Percentiles rank a stretch among this genome's conserved stretches.
phyloP scores from a whole-genome alignment of 2,888 invertebrate genomes.

The Ophioninae sp. region DNA sequence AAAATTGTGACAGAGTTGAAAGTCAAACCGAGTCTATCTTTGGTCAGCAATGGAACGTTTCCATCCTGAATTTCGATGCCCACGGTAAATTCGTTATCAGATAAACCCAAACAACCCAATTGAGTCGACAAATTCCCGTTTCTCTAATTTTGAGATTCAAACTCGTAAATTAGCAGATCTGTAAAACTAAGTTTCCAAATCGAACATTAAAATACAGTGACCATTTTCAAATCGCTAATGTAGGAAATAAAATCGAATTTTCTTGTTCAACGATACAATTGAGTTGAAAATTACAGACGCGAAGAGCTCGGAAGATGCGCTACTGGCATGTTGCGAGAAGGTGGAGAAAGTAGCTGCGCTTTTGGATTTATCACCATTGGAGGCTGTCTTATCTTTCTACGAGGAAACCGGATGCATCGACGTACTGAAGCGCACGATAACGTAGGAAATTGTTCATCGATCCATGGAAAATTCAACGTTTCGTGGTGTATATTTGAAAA shows the following conservation, averaged over 20 bases:
- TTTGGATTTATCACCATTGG: constrained; percentile 66
- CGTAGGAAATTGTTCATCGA: constrained; percentile 62
- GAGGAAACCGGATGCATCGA: constrained; percentile 59
- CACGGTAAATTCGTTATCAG: too few relatives aligned
- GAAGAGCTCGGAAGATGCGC: constrained; percentile 46
- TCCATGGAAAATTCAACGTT: background rate
- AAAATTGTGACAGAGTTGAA: too few relatives aligned
- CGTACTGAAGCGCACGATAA: constrained; percentile 65
- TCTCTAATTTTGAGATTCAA: too few relatives aligned
- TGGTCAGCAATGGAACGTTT: too few relatives aligned
- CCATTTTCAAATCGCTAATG: too few relatives aligned
- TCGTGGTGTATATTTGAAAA: background rate
- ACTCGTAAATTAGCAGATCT: too few relatives aligned
- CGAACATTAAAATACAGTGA: too few relatives aligned
- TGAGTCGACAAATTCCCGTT: too few relatives aligned
- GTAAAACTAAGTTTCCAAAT: too few relatives aligned
- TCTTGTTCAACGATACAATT: background rate
- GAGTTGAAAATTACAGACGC: constrained; percentile 33
- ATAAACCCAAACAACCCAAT: too few relatives aligned
- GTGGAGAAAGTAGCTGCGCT: constrained; percentile 67
- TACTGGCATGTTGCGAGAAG: constrained; percentile 57
- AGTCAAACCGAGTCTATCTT: too few relatives aligned
- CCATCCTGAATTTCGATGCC: too few relatives aligned
- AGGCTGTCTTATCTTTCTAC: constrained; percentile 66
- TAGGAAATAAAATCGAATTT: background rate